Evolutionary conservation across 2,797 vertebrate species (phyloP).

Genomic region (Scolopax bukidnonensis): DNA sequence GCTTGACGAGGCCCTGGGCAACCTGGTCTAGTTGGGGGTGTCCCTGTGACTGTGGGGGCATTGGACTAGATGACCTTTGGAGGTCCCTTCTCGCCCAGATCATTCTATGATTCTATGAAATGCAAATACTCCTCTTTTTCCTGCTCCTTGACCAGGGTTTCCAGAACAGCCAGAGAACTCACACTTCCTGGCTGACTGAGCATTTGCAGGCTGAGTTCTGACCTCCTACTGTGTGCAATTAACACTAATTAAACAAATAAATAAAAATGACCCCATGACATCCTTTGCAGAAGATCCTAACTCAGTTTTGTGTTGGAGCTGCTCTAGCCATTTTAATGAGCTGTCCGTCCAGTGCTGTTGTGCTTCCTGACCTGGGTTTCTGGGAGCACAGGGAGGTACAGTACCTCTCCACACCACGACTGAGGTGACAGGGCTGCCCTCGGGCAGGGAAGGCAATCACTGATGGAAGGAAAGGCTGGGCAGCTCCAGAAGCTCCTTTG

Average conservation of each 20-base stretch:
- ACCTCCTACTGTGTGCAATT: slow-evolving; percentile 33
- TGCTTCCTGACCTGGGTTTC: background rate
- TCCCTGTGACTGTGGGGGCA: too few species aligned
- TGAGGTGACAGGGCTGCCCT: background rate
- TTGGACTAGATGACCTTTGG: too few species aligned
- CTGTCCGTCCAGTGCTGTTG: background rate
- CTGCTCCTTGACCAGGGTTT: background rate
- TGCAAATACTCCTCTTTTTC: background rate
- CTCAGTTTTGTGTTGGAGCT: background rate
- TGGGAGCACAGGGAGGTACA: background rate
- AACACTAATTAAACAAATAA: slow-evolving; percentile 50
- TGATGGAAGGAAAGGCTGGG: background rate
- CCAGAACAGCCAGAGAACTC: background rate
- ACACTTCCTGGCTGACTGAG: background rate
- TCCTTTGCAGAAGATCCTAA: background rate
- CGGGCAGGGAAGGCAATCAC: background rate
- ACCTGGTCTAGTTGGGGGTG: too few species aligned
- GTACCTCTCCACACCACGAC: background rate
- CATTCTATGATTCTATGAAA: too few species aligned
- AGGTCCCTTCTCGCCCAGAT: too few species aligned
- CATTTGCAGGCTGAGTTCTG: background rate
- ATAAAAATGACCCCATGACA: background rate
- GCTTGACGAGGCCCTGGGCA: too few species aligned
- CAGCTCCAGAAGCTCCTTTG: background rate
- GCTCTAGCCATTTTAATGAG: background rate